Evolutionary conservation across 2,797 vertebrate genomes (phyloP), one percentile per base, ranked within the genome.

Genomic region (Spinus olivaceus): DNA sequence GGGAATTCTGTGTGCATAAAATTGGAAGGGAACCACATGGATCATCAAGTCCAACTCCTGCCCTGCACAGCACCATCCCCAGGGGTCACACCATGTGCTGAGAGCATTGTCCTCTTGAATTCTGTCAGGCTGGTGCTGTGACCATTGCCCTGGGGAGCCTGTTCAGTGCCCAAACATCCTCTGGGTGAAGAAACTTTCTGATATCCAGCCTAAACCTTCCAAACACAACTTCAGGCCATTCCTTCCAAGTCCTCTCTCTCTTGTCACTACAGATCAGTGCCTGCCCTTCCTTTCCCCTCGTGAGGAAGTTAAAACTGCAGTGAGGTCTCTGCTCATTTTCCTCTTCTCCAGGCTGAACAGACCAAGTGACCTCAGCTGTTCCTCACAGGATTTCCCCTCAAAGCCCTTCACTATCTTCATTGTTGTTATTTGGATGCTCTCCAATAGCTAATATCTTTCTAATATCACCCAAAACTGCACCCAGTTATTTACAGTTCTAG

Each of bases 21-120:
- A 24, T 28, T 90, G 51, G 51, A 72, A 57, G 13, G 39, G 9
- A 60, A 1, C 12, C 30, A 60, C 25, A 35, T 2, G 4, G 27
- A 33, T 41, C 5, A 32, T 22, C 0, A 0, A 24, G 15, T 65
- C 22, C 46, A 41, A 0, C 33, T 65, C 14, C 12, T 8, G n/a
- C 6, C 39, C 51, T 32, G 16, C 39, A 9, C 53, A 72, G 27
- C 20, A 42, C 8, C 18, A 47, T 33, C 3, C 19, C 15, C 11
- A 12, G 4, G 13, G 3, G 8, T 50, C 50, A 57, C n/a, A 50
- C 44, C 12, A 0, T 17, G 25, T 10, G 7, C 5, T 1, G 1
- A 60, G 47, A 47, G 15, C 15, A 2, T 11, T 42, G 33, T 17
- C 37, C n/a, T 46, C 21, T 12, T 6, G 24, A 51, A 0, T 1